Evolutionary conservation across 2,797 vertebrate species (phyloP).

Genomic region (Xiphorhynchus erythropygius): DNA sequence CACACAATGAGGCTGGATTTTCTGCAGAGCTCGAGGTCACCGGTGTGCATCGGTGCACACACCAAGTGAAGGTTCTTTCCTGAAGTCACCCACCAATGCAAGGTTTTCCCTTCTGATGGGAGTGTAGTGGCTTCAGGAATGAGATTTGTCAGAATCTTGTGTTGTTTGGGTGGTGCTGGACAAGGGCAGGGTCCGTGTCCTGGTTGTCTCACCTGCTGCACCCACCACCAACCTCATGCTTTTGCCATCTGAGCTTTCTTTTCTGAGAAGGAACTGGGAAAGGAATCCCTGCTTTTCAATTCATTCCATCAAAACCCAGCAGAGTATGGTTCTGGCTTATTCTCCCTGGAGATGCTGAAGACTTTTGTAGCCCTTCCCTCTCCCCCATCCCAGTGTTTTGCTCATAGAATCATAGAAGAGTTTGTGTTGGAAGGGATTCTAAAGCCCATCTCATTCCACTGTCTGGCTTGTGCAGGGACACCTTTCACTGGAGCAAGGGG

Average conservation of each 20-base stretch:
- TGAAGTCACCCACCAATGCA: fast-evolving
- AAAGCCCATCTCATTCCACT: not conserved
- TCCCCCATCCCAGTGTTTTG: fast-evolving
- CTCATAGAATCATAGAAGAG: fast-evolving
- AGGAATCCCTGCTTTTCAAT: not conserved
- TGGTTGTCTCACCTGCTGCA: not conserved
- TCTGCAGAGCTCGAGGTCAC: not conserved
- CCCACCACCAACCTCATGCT: not conserved
- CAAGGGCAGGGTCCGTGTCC: not conserved
- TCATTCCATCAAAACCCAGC: not conserved
- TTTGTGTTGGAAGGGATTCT: not conserved
- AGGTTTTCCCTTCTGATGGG: not conserved
- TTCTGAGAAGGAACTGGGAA: not conserved
- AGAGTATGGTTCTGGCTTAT: fast-evolving
- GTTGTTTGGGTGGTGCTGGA: not conserved
- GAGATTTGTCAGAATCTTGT: not conserved
- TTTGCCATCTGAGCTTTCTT: not conserved
- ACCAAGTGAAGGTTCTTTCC: not conserved
- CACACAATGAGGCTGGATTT: not conserved
- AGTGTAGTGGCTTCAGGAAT: not conserved
- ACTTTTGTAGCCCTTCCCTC: not conserved
- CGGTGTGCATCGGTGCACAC: fast-evolving
- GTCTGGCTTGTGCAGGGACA: fast-evolving
- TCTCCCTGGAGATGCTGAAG: not conserved
- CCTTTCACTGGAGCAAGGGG: not conserved